Evolutionary conservation across 1,140 invertebrate species (phyloP), one percentile per base, ranked within the genome.

Genomic region (Drosophila novamexicana): DNA sequence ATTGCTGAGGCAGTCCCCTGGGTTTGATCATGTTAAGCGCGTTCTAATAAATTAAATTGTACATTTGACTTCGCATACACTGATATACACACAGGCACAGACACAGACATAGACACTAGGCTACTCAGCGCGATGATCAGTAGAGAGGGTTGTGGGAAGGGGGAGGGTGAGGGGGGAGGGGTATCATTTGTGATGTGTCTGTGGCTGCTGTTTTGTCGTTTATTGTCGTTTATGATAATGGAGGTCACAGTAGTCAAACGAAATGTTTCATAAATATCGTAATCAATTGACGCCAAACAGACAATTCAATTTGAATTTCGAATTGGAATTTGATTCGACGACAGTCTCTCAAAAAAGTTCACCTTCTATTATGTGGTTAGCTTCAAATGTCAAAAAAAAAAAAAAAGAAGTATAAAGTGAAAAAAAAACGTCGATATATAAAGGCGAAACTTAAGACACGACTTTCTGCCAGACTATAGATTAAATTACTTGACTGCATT

Each of bases 41-140:
- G 71, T 75, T 83, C 79, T 90, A 90, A 86, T 88, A 90, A 90
- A 90, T 90, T 90, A 69, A 90, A 91, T 90, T 90, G 88, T 90
- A 83, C 82, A 72, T 90, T 90, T 90, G 86, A 90, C 86, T 76
- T 68, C 64, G 67, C 65, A 79, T 10, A 56, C 64, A 74, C 16
- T 42, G 8, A 16, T 56, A 79, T 34, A 53, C 32, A 67, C 37
- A 62, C 39, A 18, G 9, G 53, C 6, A 29, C n/a, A 32, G 6
- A 32, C 32, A 59, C 34, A 68, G 7, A 49, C 5, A 42, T 2
- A 49, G 6, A 22, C 2, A 56, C 8, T 22, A 42, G 37, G 37
- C 14, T 16, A n/a, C 16, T 14, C 9, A 63, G 40, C 9, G 44
- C 50, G 37, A 22, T 18, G 10, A 54, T 22, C 12, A 50, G 54